Evolutionary conservation across 2,113 vertebrate species (phyloP).

Genomic region (Miniopterus natalensis): DNA sequence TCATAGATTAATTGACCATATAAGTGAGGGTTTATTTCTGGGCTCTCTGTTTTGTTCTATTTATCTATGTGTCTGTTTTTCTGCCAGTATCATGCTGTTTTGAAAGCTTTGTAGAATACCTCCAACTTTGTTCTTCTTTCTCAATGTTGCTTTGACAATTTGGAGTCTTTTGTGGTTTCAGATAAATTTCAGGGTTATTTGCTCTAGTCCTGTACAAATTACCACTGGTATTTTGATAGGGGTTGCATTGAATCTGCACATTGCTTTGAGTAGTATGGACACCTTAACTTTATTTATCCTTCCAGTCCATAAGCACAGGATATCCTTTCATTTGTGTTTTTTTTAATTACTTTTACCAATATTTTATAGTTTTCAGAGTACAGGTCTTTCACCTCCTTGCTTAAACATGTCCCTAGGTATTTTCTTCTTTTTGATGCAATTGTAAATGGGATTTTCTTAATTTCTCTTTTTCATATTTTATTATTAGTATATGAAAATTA

Average conservation of each 20-base stretch:
- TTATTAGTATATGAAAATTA: not conserved
- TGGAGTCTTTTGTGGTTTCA: not conserved
- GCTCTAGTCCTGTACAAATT: not conserved
- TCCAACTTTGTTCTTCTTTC: not conserved
- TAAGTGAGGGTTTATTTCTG: not conserved
- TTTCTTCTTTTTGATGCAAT: conserved; percentile 33
- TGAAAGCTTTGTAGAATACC: not conserved
- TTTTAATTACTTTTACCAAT: not conserved
- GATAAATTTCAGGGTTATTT: not conserved
- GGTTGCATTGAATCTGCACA: not conserved
- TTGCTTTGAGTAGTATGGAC: not conserved
- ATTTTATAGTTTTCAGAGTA: not conserved
- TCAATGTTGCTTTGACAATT: not conserved
- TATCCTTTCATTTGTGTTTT: not conserved
- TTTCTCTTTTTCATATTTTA: not conserved
- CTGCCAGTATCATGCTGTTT: not conserved
- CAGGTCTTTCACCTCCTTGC: not conserved
- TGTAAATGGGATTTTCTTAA: not conserved
- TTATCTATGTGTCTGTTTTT: not conserved
- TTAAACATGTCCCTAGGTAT: not conserved
- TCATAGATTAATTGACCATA: not conserved
- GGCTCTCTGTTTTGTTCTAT: not conserved
- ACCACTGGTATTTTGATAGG: not conserved
- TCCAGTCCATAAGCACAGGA: not conserved
- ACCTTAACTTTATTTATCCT: not conserved